Evolutionary conservation across 2,888 invertebrate species (phyloP).

Genomic region (Cancer borealis): DNA sequence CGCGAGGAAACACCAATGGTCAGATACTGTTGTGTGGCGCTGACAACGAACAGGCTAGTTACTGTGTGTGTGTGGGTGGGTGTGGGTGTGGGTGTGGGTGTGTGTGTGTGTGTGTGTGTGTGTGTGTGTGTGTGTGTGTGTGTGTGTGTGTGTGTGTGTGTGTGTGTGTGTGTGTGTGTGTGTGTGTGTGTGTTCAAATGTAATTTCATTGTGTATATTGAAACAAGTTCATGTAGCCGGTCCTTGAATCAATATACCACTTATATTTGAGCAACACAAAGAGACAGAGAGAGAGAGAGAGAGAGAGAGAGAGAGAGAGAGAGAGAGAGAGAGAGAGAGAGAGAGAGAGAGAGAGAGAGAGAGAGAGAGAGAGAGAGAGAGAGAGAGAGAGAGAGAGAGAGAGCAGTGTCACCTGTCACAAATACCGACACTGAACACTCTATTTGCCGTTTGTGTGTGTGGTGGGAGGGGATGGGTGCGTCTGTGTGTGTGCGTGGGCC

Average conservation of each 20-base stretch:
- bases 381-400: slow-evolving; percentile 7
- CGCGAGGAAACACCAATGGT: background rate
- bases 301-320: background rate
- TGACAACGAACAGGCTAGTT: background rate
- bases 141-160: slow-evolving; percentile 18
- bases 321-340: slow-evolving; percentile 41
- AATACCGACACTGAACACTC: background rate
- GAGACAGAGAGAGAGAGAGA: background rate
- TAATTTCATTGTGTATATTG: background rate
- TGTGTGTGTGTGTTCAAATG: background rate
- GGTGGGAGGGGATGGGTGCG: too few relatives aligned
- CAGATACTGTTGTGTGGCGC: background rate
- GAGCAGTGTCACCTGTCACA: background rate
- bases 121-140: background rate
- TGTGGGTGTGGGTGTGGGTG: background rate
- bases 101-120: background rate
- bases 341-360: slow-evolving; percentile 43
- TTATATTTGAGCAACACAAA: background rate
- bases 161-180: background rate
- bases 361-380: slow-evolving; percentile 18
- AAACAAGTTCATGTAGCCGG: background rate
- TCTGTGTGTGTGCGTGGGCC: background rate
- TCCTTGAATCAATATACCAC: background rate
- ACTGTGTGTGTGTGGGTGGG: background rate
- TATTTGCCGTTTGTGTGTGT: background rate